A percentile compares a stretch with the other conserved stretches of the same genome.
Conservation (phyloP, 2,888 invertebrate genomes). For the Andrena bicolor region DNA sequence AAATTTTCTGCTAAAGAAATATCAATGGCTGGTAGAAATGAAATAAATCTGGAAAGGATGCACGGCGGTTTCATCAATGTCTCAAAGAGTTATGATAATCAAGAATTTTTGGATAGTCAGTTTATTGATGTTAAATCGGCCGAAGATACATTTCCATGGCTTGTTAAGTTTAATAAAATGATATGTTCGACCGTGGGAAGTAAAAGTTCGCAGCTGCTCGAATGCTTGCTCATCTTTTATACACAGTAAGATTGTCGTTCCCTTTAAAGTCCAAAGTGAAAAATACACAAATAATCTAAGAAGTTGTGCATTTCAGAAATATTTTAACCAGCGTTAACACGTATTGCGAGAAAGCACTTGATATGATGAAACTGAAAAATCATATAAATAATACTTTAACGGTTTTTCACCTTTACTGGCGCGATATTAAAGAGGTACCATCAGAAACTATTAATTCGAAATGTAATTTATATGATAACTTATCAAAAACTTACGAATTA, state of each 20-base stretch:
- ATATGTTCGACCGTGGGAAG: slow-evolving; percentile 71
- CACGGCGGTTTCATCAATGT: slow-evolving; percentile 1
- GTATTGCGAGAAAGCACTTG: slow-evolving; percentile 74
- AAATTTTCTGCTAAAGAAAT: slow-evolving; percentile 24
- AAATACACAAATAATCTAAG: background rate
- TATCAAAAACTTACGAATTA: slow-evolving; percentile 22
- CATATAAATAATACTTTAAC: slow-evolving; percentile 80
- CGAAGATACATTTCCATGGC: slow-evolving; percentile 74
- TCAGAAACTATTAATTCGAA: slow-evolving; percentile 17
- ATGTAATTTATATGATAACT: background rate
- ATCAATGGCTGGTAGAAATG: slow-evolving; percentile 33
- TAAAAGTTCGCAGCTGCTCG: slow-evolving; percentile 71
- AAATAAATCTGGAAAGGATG: slow-evolving; percentile 27
- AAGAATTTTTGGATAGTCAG: slow-evolving; percentile 28
- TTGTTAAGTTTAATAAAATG: slow-evolving; percentile 71
- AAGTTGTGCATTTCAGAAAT: slow-evolving; percentile 74
- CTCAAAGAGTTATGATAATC: slow-evolving; percentile 23
- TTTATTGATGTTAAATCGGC: slow-evolving; percentile 18
- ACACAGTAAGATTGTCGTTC: slow-evolving; percentile 70
- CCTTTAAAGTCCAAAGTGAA: background rate
- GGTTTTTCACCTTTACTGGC: slow-evolving; percentile 83
- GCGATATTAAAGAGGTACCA: slow-evolving; percentile 82
- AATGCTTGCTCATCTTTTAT: slow-evolving; percentile 73
- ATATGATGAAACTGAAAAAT: slow-evolving; percentile 79
- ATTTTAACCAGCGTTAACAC: slow-evolving; percentile 75